Conservation (phyloP, 30 jellyfish, hydroid and myxozoan genomes). For the Calvadosia cruxmelitensis region DNA sequence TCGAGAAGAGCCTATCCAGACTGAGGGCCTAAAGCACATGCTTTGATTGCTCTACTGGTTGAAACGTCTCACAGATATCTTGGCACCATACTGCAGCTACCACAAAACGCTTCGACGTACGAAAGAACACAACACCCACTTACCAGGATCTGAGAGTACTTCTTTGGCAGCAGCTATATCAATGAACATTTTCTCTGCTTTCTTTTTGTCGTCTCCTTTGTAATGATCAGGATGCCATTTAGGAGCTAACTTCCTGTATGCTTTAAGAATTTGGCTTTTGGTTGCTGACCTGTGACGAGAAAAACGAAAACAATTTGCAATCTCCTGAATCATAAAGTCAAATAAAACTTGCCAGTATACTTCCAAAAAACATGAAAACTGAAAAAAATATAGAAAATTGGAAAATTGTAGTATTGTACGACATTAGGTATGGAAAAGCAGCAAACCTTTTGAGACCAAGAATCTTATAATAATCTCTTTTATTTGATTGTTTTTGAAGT, state of each 20-base stretch:
- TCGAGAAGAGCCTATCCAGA: no score
- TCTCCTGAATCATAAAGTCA: no score
- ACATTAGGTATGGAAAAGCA: no score
- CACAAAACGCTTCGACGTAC: no score
- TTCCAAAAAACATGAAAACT: no score
- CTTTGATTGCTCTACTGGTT: no score
- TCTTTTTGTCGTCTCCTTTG: constrained; percentile 62
- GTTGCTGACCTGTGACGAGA: constrained; percentile 45
- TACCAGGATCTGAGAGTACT: constrained; percentile 87
- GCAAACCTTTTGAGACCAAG: constrained; percentile 83
- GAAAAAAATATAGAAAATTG: no score
- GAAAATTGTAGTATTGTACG: no score
- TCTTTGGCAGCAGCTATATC: constrained; percentile 87
- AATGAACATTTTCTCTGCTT: constrained; percentile 73
- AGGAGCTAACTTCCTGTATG: constrained; percentile 75
- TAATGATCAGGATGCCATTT: constrained; percentile 90
- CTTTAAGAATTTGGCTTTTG: constrained; percentile 50
- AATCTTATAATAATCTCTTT: constrained; percentile 80
- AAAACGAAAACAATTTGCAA: not conserved
- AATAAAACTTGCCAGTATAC: not conserved
- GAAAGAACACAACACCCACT: not conserved
- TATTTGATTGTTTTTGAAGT: constrained; percentile 54
- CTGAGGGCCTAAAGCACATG: no score
- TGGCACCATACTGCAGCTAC: no score
- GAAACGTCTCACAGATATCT: no score